Base-by-base conservation (phyloP, 2,797 vertebrate genomes). In the Erethizon dorsatum region DNA sequence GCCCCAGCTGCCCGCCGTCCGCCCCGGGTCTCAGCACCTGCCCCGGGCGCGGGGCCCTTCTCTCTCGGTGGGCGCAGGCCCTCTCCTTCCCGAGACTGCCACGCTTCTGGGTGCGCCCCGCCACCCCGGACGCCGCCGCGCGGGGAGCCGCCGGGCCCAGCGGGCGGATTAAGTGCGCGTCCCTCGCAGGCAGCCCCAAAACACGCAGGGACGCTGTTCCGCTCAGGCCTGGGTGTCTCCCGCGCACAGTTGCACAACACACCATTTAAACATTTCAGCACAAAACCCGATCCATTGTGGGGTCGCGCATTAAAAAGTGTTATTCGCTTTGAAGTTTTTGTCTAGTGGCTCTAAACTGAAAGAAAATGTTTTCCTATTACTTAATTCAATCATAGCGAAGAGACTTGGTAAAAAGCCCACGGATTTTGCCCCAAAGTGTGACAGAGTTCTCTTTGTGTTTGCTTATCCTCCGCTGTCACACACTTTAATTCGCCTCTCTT, bases 281-380 rank as follows among this genome's bases (percentile, higher is more conserved):
- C 98, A 98, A 99, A 98, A 97, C 98, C 98, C 96, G 98, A 98
- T 98, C 98, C 97, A 99, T 98, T 99, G 99, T 99, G 98, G 97
- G 95, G 97, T 98, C 97, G 97, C 98, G 98, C 99, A 99, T 99
- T 99, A 99, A 98, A 99, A 99, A 99, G 98, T 99, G 98, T 99
- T 98, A 98, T 98, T 98, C 98, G 97, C 99, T 99, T 99, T 99
- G 99, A 99, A 99, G 99, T 98, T 99, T 99, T 99, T 99, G 99
- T 99, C 99, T 99, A 99, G 99, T 99, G 98, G 99, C 98, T 99
- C 98, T 99, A 99, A 99, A 99, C 99, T 99, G 99, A 99, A 99
- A 99, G 99, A 99, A 99, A 99, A 99, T 99, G 99, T 99, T 99
- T 99, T 99, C 99, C 99, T 99, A 99, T 99, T 99, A 99, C 99